A percentile compares a stretch with the other conserved stretches of the same genome.
Evolutionary conservation across 2,888 invertebrate genomes (phyloP).

Genomic region (Spodoptera littoralis): DNA sequence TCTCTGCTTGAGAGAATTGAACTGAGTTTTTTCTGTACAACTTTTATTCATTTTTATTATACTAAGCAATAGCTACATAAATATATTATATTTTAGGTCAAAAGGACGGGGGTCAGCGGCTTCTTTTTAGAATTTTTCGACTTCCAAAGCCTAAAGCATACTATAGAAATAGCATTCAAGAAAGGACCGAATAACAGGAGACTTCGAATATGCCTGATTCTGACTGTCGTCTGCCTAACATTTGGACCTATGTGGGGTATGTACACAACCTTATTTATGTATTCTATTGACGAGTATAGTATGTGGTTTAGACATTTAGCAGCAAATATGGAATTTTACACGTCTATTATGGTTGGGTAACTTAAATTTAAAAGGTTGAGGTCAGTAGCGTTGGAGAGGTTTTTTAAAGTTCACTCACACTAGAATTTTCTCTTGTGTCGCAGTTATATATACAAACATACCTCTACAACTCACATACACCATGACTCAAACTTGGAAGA

Average conservation of each 20-base stretch:
- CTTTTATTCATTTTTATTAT: not conserved
- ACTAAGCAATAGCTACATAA: not conserved
- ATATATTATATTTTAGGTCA: conserved; percentile 66
- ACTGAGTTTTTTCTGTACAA: not conserved
- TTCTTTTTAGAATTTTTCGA: conserved; percentile 84
- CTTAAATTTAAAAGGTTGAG: no score
- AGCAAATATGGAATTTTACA: no score
- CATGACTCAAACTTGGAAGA: no score
- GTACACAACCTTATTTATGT: conserved; percentile 46
- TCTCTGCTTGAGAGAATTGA: not conserved
- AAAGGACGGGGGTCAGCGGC: conserved; percentile 69
- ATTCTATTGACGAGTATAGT: not conserved
- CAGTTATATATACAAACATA: no score
- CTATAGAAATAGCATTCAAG: conserved; percentile 86
- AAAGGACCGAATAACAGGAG: conserved; percentile 81
- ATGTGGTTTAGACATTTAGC: not conserved
- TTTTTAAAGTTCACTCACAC: no score
- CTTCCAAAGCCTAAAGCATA: conserved; percentile 82
- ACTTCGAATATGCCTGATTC: conserved; percentile 75
- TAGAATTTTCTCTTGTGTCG: no score
- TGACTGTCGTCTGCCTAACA: conserved; percentile 77
- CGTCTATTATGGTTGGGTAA: no score
- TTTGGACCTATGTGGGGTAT: conserved; percentile 84
- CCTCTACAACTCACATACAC: no score
- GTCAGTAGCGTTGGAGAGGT: no score